Evolutionary conservation across 2,888 invertebrate species (phyloP).

Genomic region (Arge pagana): DNA sequence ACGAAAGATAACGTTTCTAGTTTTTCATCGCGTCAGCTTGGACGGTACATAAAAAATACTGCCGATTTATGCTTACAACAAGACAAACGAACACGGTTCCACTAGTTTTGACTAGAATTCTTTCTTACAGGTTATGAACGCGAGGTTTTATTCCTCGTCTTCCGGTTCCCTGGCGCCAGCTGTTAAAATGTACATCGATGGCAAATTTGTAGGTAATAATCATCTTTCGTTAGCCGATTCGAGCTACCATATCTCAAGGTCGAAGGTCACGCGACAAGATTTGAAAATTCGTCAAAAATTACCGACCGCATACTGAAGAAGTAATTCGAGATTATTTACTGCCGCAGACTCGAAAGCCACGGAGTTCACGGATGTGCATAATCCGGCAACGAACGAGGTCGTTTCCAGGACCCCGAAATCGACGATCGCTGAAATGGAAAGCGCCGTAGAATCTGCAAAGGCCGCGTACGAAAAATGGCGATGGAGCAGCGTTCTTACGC

Average conservation of each 20-base stretch:
- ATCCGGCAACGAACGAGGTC: slow-evolving; percentile 91
- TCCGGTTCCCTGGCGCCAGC: slow-evolving; percentile 61
- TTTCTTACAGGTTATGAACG: slow-evolving; percentile 31
- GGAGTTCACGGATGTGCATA: slow-evolving; percentile 93
- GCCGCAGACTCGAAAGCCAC: slow-evolving; percentile 83
- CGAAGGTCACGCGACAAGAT: no score
- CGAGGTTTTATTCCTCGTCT: slow-evolving; percentile 62
- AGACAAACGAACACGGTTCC: no score
- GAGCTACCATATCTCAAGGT: not conserved
- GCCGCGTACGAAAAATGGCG: slow-evolving; percentile 81
- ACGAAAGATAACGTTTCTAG: no score
- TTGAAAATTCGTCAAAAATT: no score
- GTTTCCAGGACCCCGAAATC: slow-evolving; percentile 84
- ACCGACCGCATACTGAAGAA: no score
- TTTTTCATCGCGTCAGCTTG: no score
- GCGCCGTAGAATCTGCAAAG: slow-evolving; percentile 85
- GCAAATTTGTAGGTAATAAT: slow-evolving; percentile 71
- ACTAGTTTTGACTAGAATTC: no score
- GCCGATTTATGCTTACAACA: no score
- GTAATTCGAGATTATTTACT: not conserved
- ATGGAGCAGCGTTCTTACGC: slow-evolving; percentile 84
- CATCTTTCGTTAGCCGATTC: not conserved
- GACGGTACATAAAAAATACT: no score
- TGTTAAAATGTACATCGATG: slow-evolving; percentile 95
- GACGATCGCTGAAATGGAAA: slow-evolving; percentile 86